Percentiles rank a stretch among this genome's conserved stretches.
Evolutionary conservation across 2,113 vertebrate genomes (phyloP).

Genomic region (Cinclus mexicanus): DNA sequence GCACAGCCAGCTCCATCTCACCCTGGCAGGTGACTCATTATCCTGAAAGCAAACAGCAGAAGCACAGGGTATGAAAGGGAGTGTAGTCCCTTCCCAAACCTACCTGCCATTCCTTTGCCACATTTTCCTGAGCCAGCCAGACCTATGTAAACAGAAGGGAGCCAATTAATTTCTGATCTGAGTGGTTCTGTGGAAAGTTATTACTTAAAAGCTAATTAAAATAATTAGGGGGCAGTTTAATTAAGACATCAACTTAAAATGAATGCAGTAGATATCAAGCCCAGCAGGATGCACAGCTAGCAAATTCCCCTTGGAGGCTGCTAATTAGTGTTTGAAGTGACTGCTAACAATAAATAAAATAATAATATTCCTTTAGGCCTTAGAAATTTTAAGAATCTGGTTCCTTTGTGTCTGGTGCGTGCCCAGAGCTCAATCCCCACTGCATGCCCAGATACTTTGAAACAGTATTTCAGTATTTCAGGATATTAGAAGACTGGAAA

Average conservation of each 20-base stretch:
- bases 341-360: constrained; percentile 42
- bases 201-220: constrained; percentile 40
- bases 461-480: neutral
- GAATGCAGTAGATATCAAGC: neutral
- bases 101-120: neutral
- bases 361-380: neutral
- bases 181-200: constrained; percentile 3
- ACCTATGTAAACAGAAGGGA: neutral
- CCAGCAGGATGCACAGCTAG: neutral
- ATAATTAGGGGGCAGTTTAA: constrained; percentile 51
- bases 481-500: neutral
- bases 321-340: constrained; percentile 30
- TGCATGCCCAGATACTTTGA: neutral
- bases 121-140: neutral
- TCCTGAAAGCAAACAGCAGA: neutral
- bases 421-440: neutral
- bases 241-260: constrained; percentile 46
- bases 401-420: neutral
- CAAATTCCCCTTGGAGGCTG: neutral
- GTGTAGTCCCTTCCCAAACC: neutral
- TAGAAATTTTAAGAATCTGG: neutral
- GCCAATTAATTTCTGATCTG: neutral
- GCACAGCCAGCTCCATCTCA: neutral
- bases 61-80: neutral
- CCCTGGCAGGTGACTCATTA: neutral